Evolutionary conservation across 2,888 invertebrate genomes (phyloP).

Genomic region (Gymnosoma rotundatum): DNA sequence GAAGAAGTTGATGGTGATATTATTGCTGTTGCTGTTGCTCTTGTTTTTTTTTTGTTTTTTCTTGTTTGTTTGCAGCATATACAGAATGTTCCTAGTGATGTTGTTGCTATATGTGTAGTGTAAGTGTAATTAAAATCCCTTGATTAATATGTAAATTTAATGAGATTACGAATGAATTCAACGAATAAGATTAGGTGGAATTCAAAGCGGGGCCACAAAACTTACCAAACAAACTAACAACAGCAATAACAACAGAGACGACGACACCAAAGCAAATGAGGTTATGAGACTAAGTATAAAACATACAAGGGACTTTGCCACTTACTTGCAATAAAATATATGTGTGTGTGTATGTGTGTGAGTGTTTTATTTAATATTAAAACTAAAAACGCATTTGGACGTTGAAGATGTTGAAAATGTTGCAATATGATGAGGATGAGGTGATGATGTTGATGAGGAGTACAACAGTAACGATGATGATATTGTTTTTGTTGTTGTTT

Average conservation of each 20-base stretch:
- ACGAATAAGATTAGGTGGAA: conserved; percentile 88
- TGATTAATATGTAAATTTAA: conserved; percentile 99
- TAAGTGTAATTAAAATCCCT: conserved; percentile 98
- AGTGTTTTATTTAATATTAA: conserved; percentile 53
- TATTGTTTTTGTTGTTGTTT: conserved; percentile 16
- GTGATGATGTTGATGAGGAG: conserved; percentile 25
- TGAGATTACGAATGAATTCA: conserved; percentile 97
- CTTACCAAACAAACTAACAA: conserved; percentile 55
- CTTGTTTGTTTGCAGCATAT: conserved; percentile 3
- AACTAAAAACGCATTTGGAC: conserved; percentile 69
- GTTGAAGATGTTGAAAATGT: conserved; percentile 61
- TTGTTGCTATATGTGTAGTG: conserved; percentile 76
- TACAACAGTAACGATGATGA: conserved; percentile 1
- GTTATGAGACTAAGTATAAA: conserved; percentile 60
- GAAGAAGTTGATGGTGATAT: conserved; percentile 60
- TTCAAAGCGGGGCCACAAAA: conserved; percentile 78
- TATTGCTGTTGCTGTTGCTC: conserved; percentile 40
- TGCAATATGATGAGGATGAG: conserved; percentile 41
- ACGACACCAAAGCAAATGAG: conserved; percentile 62
- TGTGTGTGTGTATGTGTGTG: conserved; percentile 7
- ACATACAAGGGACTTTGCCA: conserved; percentile 46
- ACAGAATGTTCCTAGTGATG: conserved; percentile 21
- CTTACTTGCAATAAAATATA: conserved; percentile 19
- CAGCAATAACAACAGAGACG: background rate
- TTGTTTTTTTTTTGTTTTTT: background rate